Conservation (phyloP, 2,797 vertebrate genomes). For the Phoxinus dragarum region DNA sequence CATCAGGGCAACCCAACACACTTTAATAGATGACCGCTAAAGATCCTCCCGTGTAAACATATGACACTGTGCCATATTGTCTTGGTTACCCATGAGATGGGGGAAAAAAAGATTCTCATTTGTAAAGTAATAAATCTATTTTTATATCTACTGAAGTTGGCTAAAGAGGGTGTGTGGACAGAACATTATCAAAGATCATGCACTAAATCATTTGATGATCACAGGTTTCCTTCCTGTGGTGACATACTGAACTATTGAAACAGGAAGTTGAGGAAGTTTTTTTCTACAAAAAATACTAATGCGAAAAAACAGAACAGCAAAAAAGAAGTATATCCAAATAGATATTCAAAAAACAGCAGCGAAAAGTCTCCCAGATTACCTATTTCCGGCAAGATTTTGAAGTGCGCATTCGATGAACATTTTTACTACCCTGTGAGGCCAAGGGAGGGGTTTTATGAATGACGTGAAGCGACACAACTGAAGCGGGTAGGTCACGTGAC, state of each 20-base stretch:
- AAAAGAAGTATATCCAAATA: neutral
- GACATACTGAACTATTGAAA: too few species aligned
- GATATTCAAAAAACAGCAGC: neutral
- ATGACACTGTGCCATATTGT: constrained; percentile 65
- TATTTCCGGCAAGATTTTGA: neutral
- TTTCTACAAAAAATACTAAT: neutral
- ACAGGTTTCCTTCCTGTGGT: neutral
- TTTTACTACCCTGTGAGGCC: neutral
- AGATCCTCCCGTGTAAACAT: constrained; percentile 63
- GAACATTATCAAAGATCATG: neutral
- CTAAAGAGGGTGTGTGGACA: neutral
- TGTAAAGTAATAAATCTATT: neutral
- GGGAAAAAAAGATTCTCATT: neutral
- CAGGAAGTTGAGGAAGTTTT: too few species aligned
- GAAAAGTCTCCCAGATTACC: neutral
- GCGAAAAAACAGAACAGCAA: neutral
- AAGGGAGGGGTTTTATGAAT: neutral
- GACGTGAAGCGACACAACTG: neutral
- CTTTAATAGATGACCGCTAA: constrained; percentile 52
- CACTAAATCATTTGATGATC: neutral
- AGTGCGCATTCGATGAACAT: neutral
- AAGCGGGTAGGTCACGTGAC: neutral
- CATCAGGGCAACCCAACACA: constrained; percentile 47
- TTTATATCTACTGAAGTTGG: neutral
- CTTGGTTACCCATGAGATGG: constrained; percentile 53